A percentile compares a stretch with the other conserved stretches of the same genome.
These are phyloP conservation scores for Apis mellifera DNA, from an alignment of 1,140 invertebrate species.

Conservation along the genomic window DNA sequence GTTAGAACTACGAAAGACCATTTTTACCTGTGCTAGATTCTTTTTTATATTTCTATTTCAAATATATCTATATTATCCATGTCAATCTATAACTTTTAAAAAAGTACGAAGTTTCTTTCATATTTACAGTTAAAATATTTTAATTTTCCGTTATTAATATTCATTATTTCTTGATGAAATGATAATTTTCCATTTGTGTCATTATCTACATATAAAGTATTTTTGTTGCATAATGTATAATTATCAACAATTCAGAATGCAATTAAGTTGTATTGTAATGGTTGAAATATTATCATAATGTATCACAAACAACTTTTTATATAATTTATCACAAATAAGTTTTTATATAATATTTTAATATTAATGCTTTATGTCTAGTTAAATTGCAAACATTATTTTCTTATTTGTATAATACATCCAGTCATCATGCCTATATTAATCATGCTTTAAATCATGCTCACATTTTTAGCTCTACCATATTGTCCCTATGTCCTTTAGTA, in stretches of 20 bases:
- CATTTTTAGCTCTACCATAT: conserved; percentile 39
- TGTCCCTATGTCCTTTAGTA: conserved; percentile 54
- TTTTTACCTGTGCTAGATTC: conserved; percentile 45
- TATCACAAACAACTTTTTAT: background rate
- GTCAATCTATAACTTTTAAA: conserved; percentile 19
- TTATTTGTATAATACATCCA: conserved; percentile 37
- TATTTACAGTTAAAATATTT: too few species aligned
- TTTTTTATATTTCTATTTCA: background rate
- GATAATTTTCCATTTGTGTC: background rate
- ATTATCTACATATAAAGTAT: conserved; percentile 2
- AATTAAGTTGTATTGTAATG: background rate
- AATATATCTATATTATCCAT: conserved; percentile 4
- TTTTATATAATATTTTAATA: background rate
- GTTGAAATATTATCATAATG: background rate
- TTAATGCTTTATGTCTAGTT: background rate
- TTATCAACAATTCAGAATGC: background rate
- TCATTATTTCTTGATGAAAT: too few species aligned
- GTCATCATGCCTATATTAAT: conserved; percentile 8
- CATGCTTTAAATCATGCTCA: conserved; percentile 19
- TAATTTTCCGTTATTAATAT: background rate
- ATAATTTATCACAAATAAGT: background rate
- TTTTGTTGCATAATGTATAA: conserved; percentile 19
- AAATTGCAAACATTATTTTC: background rate
- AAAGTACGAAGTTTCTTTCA: background rate
- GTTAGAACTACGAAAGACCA: conserved; percentile 13